A percentile compares a stretch with the other conserved stretches of the same genome.
Evolutionary conservation across 2,797 vertebrate species (phyloP).

Genomic region (Miichthys miiuy): DNA sequence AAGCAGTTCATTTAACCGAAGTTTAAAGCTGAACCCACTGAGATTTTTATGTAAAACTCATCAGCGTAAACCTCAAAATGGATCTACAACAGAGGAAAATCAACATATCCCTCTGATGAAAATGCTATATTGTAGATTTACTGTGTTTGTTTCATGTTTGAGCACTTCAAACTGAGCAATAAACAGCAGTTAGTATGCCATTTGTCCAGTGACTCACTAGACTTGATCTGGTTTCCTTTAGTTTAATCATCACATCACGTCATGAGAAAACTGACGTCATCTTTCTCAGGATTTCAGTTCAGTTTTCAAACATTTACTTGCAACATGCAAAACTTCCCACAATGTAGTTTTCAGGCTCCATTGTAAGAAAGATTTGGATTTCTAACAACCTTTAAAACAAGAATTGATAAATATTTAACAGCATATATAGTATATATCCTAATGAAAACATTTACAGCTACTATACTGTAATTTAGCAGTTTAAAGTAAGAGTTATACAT

Average conservation of each 20-base stretch:
- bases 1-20: not conserved
- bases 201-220: conserved; percentile 14
- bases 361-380: not conserved
- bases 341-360: not conserved
- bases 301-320: not conserved
- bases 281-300: not conserved
- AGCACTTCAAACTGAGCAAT: not conserved
- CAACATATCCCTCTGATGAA: not conserved
- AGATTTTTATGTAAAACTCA: conserved; percentile 13
- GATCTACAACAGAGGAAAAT: not conserved
- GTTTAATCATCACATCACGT: conserved; percentile 21
- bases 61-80: not conserved
- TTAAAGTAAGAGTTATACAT: not conserved
- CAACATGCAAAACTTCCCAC: not conserved
- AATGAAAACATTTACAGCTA: too few relatives aligned
- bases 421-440: not conserved
- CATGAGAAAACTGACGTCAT: not conserved
- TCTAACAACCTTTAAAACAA: not conserved
- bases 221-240: conserved; percentile 5
- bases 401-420: not conserved
- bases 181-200: not conserved
- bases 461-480: not conserved
- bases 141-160: not conserved
- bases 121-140: not conserved
- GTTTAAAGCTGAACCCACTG: conserved; percentile 18